A percentile compares a stretch with the other conserved stretches of the same genome.
These are phyloP conservation scores for Volucella zonaria DNA, from an alignment of 2,888 invertebrate species.

Conservation along the genomic window DNA sequence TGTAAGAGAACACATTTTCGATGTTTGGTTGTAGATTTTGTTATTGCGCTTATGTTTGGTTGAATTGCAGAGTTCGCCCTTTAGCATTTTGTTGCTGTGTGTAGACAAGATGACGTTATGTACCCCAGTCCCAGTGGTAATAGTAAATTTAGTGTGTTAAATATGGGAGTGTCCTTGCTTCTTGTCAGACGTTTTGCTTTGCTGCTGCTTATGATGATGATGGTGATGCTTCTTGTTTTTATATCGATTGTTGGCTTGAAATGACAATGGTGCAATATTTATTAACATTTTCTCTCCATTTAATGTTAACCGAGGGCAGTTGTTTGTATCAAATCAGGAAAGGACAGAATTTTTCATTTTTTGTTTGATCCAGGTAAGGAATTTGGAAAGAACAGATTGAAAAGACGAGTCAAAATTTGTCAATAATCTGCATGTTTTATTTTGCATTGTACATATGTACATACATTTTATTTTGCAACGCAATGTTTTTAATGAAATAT, in stretches of 20 bases:
- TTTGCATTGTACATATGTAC: no score
- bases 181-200: slow-evolving; percentile 32
- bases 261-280: slow-evolving; percentile 67
- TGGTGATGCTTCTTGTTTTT: slow-evolving; percentile 28
- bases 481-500: no score
- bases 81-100: slow-evolving; percentile 36
- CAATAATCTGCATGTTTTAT: neutral
- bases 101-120: slow-evolving; percentile 55
- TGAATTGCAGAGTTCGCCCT: neutral
- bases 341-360: slow-evolving; percentile 55
- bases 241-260: slow-evolving; percentile 40
- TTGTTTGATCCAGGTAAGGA: slow-evolving; percentile 36
- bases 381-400: neutral
- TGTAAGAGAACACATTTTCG: slow-evolving; percentile 45
- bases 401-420: neutral
- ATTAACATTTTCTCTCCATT: slow-evolving; percentile 65
- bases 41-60: no score
- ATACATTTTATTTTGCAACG: no score
- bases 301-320: slow-evolving; percentile 61
- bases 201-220: slow-evolving; percentile 30
- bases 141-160: slow-evolving; percentile 79
- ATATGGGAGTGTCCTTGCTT: slow-evolving; percentile 82
- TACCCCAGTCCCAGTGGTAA: slow-evolving; percentile 70
- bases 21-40: slow-evolving; percentile 63
- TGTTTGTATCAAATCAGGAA: slow-evolving; percentile 26